These are phyloP conservation scores for Ganaspis brasiliensis DNA, from an alignment of 2,888 invertebrate genomes.

Conservation along the genomic window DNA sequence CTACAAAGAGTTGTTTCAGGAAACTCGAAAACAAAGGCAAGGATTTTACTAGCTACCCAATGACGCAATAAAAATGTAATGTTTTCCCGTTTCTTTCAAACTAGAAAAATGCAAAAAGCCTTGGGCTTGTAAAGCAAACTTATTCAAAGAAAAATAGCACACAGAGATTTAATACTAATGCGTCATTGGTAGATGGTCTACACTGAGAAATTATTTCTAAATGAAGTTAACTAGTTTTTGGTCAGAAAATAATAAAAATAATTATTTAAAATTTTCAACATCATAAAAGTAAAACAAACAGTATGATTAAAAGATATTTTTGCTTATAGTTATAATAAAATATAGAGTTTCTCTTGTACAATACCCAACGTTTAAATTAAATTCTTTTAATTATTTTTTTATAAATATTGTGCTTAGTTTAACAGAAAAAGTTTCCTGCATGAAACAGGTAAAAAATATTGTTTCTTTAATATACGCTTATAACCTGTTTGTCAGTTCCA, in stretches of 20 bases:
- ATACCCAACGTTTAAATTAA: too few relatives aligned
- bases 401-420: too few relatives aligned
- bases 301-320: not conserved
- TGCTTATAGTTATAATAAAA: not conserved
- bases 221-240: too few relatives aligned
- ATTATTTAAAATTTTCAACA: not conserved
- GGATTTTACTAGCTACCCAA: constrained; percentile 17
- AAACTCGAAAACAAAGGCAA: constrained; percentile 31
- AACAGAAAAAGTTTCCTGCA: too few relatives aligned
- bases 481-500: constrained; percentile 22
- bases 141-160: constrained; percentile 13
- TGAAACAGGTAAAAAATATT: not conserved
- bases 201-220: not conserved
- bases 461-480: not conserved
- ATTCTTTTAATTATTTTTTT: not conserved
- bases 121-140: constrained; percentile 1
- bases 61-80: constrained; percentile 35
- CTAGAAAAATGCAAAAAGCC: constrained; percentile 12
- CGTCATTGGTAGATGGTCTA: constrained; percentile 10
- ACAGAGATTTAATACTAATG: constrained; percentile 8
- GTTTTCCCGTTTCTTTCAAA: constrained; percentile 17
- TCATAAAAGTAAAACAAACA: not conserved
- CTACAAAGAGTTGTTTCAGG: constrained; percentile 33
- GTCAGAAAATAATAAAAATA: too few relatives aligned
- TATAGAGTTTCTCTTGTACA: too few relatives aligned